Evolutionary conservation across 2,888 invertebrate species (phyloP), one percentile per base, ranked within the genome.

Genomic region (Parochlus steinenii): DNA sequence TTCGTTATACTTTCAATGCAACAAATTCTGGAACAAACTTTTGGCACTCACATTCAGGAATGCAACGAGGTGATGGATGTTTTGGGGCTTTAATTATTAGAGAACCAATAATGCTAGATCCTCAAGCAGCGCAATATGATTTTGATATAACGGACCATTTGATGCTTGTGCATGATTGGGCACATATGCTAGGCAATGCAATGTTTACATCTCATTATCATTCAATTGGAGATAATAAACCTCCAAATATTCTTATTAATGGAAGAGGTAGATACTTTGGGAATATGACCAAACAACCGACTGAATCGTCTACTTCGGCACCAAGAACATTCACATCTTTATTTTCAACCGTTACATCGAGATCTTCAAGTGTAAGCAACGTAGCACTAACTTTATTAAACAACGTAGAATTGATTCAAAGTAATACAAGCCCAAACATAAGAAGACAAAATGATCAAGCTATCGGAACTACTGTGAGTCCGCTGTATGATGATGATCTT

Each of bases 191-290:
- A 4, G 73, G 81, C 0, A 64, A 74, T 11, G 67, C 71, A 3
- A 78, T 77, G 57, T 89, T 87, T 55, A 65, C 80, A 0, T 69
- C 72, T n/a, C 89, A 90, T 52, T 83, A 86, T 51, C 85, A 89
- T 50, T 74, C 79, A 0, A 63, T 64, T 15, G 85, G 81, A 0
- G 73, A 79, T 47, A 89, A 87, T 52, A 86, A 85, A 47, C 82
- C 89, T 0, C 67, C 74, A 0, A 78, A 77, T 8, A 60, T 90
- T 22, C 62, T 90, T 8, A 69, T 90, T 39, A 90, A 90, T 48
- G 90, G 89, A 4, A 62, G 72, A 5, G 87, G 86, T 1, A 58
- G 75, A 3, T 56, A 49, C 34, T 56, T 51, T 32, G 34, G 23
- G 14, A 35, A 33, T 20, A 20, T 34, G 16, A 24, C 32, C n/a